Evolutionary conservation across 2,113 vertebrate species (phyloP), one percentile per base, ranked within the genome.

Genomic region (Dolichotis patagonum): DNA sequence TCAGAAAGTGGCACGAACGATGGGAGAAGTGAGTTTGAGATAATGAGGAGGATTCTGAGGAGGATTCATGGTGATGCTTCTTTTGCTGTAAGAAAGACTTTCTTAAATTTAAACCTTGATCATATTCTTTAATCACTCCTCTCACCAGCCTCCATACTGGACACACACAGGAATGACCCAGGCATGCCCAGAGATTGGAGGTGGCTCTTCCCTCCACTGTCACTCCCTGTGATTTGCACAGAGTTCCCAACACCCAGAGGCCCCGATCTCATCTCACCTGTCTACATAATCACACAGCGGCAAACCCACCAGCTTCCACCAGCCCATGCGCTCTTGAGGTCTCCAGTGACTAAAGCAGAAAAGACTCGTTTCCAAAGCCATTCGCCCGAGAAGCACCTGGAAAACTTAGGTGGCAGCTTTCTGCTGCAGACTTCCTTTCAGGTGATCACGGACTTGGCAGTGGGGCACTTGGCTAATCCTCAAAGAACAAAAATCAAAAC

Each of bases 401-500:
- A 81, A 41, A 49, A 87, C 56, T 85, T 78, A 86, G 65, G 54
- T 75, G 91, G 78, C 49, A 86, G 65, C 2, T 87, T 94, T 65
- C 35, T 24, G 83, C 88, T 78, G 94, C 56, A 96, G 92, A 94
- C 95, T 97, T 95, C 94, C 95, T 96, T 94, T 94, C 86, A 95
- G 93, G 88, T 88, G 94, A 96, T 97, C 92, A 95, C 0, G 49
- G 96, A 96, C 94, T 97, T 95, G 95, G 94, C 92, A 94, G 77
- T 80, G 62, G 91, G 73, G 69, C 69, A 32, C 67, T 96, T 97
- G 94, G 97, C 86, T 94, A 94, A 96, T 96, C 93, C 94, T 97
- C 97, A 97, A 97, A 97, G 95, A 95, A 82, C 58, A 91, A 83
- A 88, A 91, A 93, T 91, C 96, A 96, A 94, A 94, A 93, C 28